Evolutionary conservation across 2,113 vertebrate genomes (phyloP), one percentile per base, ranked within the genome.

Genomic region (Apodemus speciosus): DNA sequence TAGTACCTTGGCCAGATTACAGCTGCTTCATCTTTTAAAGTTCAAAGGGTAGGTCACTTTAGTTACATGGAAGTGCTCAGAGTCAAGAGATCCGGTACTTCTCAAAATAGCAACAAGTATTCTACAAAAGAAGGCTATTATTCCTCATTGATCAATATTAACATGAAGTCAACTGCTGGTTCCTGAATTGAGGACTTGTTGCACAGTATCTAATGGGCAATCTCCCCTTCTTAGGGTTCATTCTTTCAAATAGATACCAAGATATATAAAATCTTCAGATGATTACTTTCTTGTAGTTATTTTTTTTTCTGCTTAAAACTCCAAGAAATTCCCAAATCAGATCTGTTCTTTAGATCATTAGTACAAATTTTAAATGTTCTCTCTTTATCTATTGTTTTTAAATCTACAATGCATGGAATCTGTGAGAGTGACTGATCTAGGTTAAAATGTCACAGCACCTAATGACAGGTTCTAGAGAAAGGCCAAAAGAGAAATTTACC

Each of bases 181-280:
- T 40, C 25, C 69, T 83, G 3, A 76, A 18, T 75, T 62, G 68
- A 27, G 56, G 60, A 96, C 56, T 46, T 89, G 85, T 90, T 92
- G 10, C 43, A 60, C 21, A 58, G 53, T 85, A 21, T 89, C 46
- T 69, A 5, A 16, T 75, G 32, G 86, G 56, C 13, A 93, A 79
- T 91, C 43, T n/a, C 4, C n/a, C 58, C 92, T 86, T 93, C 77
- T 80, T 72, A 66, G 91, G 72, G 76, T 66, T 77, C 46, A 91
- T 76, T 92, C 85, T 97, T 94, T 53, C 92, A 96, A 96, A 92
- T 94, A 98, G 92, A 97, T 97, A 97, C 96, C 93, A 97, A 96
- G 92, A 94, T 91, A 89, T 76, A 97, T 96, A 92, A 85, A 91
- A 93, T 96, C 90, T 27, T 81, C 87, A 97, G 97, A 97, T 96